A percentile compares a stretch with the other conserved stretches of the same genome.
These are phyloP conservation scores for Pemphredon lugubris DNA, from an alignment of 2,888 invertebrate genomes.

Conservation along the genomic window DNA sequence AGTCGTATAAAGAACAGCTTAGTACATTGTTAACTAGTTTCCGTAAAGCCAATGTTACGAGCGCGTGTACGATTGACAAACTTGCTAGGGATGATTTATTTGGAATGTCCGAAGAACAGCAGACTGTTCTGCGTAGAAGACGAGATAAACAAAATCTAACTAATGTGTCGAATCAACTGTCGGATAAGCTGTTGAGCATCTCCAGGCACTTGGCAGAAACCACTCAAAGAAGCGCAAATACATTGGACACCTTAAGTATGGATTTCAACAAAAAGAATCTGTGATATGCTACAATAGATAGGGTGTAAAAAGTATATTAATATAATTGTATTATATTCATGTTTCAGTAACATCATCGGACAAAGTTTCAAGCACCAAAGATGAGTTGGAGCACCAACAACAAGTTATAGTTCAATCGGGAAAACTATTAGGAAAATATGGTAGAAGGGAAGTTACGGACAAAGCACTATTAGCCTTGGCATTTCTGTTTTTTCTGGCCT, in stretches of 20 bases:
- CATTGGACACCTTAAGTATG: constrained; percentile 88
- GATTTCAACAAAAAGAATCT: constrained; percentile 37
- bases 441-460: constrained; percentile 96
- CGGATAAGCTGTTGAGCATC: constrained; percentile 92
- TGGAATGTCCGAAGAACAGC: constrained; percentile 82
- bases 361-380: constrained; percentile 85
- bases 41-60: constrained; percentile 90
- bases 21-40: constrained; percentile 89
- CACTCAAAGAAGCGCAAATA: constrained; percentile 92
- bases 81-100: constrained; percentile 88
- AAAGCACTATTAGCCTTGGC: constrained; percentile 94
- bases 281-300: no score
- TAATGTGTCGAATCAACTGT: constrained; percentile 89
- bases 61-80: constrained; percentile 90
- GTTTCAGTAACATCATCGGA: constrained; percentile 82
- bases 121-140: constrained; percentile 86
- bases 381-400: constrained; percentile 92
- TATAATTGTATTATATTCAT: not conserved
- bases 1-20: constrained; percentile 87
- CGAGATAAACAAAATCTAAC: constrained; percentile 86
- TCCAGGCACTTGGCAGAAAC: constrained; percentile 94
- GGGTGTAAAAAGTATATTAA: no score
- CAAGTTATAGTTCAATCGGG: constrained; percentile 94
- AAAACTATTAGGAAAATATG: constrained; percentile 96
- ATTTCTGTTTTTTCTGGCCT: constrained; percentile 93